Percentiles rank a stretch among this genome's conserved stretches.
These are phyloP conservation scores for Echinarachnius parma DNA, from an alignment of 53 echinoderm and acorn worm species.

Conservation along the genomic window DNA sequence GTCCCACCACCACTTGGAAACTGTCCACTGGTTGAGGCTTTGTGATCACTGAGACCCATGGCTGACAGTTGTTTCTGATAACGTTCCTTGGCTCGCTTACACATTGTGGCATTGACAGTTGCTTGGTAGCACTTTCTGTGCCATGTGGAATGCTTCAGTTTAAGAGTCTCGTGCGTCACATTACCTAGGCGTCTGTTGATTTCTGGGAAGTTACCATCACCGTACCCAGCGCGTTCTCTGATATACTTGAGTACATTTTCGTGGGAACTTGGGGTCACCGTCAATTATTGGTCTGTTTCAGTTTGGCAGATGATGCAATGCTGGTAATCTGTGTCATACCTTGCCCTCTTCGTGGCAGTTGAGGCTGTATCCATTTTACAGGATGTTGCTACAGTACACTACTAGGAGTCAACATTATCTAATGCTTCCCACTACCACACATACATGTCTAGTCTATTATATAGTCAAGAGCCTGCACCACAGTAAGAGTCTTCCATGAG, in stretches of 20 bases:
- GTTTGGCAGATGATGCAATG: neutral
- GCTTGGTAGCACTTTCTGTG: slow-evolving; percentile 37
- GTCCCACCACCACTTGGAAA: neutral
- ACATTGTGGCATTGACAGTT: neutral
- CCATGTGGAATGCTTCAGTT: slow-evolving; percentile 28
- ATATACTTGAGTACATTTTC: slow-evolving; percentile 2
- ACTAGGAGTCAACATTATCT: neutral
- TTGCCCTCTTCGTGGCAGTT: neutral
- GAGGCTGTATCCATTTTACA: neutral
- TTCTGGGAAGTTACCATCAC: slow-evolving; percentile 39
- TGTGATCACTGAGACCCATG: neutral
- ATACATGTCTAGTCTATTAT: neutral
- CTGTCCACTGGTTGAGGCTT: neutral
- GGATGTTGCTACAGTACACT: neutral
- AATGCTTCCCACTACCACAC: neutral
- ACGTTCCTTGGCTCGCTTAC: slow-evolving; percentile 21
- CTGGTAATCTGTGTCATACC: neutral
- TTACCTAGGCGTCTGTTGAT: slow-evolving; percentile 15
- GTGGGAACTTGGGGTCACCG: neutral
- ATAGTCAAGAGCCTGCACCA: neutral
- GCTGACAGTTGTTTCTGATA: slow-evolving; percentile 9
- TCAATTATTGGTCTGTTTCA: neutral
- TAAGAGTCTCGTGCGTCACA: neutral
- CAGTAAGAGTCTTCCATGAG: neutral
- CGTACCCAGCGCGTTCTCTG: slow-evolving; percentile 13